Conservation (phyloP, 2,888 invertebrate genomes). For the Itoplectis maculator region DNA sequence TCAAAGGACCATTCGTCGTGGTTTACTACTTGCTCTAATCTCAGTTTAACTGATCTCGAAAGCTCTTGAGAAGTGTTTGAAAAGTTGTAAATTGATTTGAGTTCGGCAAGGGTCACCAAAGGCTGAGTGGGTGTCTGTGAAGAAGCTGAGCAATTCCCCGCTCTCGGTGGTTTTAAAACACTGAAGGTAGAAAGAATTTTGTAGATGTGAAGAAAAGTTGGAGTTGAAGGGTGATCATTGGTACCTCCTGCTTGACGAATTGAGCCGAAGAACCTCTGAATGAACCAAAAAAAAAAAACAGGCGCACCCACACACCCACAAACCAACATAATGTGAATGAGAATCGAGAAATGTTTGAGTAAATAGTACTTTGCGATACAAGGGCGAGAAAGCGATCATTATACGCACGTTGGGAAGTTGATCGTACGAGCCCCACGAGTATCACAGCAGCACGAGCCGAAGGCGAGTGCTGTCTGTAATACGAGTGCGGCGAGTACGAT, state of each 20-base stretch:
- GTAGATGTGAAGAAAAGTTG: conserved; percentile 24
- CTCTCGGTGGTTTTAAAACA: conserved; percentile 34
- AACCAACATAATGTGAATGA: not conserved
- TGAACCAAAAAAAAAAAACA: conserved; percentile 15
- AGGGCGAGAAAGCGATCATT: too few relatives aligned
- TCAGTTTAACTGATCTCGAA: not conserved
- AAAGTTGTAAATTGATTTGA: not conserved
- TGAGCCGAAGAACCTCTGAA: conserved; percentile 30
- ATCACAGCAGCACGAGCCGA: too few relatives aligned
- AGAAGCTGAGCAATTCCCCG: conserved; percentile 23
- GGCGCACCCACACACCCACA: conserved; percentile 9
- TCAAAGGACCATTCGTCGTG: conserved; percentile 62
- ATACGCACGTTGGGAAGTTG: too few relatives aligned
- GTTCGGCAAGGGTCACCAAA: conserved; percentile 14
- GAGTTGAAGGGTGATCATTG: conserved; percentile 31
- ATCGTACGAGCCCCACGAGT: too few relatives aligned
- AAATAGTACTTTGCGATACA: too few relatives aligned
- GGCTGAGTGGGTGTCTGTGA: not conserved
- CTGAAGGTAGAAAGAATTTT: conserved; percentile 27
- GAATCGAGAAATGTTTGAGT: not conserved
- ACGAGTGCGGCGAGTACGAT: too few relatives aligned
- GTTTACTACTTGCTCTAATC: conserved; percentile 6
- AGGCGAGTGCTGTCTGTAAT: too few relatives aligned
- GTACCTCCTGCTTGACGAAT: conserved; percentile 30
- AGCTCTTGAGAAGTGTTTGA: not conserved